Conservation (phyloP, 2,888 invertebrate genomes). For the Sceliomorpha sp. region DNA sequence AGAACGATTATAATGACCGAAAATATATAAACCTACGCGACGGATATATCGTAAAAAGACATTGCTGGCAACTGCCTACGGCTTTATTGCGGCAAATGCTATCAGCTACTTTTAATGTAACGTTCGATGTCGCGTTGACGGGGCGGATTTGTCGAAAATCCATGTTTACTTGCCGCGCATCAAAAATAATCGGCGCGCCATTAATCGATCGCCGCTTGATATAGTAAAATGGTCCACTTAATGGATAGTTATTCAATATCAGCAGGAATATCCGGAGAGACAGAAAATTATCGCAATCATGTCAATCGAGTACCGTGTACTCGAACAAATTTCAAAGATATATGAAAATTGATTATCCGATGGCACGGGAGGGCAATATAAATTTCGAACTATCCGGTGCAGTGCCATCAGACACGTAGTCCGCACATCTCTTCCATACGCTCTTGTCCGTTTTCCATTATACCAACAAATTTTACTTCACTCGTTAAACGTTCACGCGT, state of each 20-base stretch:
- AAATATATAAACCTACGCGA: too few species aligned
- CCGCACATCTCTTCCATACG: conserved; percentile 44
- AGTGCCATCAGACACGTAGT: conserved; percentile 45
- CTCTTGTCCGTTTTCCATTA: conserved; percentile 44
- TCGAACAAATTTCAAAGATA: conserved; percentile 56
- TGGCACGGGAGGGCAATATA: conserved; percentile 47
- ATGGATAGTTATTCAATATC: conserved; percentile 51
- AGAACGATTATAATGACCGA: too few species aligned
- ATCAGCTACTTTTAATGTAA: conserved; percentile 17
- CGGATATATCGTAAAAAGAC: not conserved
- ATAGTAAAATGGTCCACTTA: conserved; percentile 40
- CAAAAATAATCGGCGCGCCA: conserved; percentile 45
- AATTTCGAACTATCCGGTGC: conserved; percentile 50
- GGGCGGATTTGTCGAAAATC: conserved; percentile 31
- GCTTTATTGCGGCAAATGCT: conserved; percentile 8
- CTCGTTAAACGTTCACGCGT: too few species aligned
- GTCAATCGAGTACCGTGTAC: conserved; percentile 49
- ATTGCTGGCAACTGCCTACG: not conserved
- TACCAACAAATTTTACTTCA: too few species aligned
- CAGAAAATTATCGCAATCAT: conserved; percentile 54
- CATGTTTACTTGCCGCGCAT: conserved; percentile 39
- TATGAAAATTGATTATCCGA: conserved; percentile 56
- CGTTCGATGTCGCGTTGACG: conserved; percentile 12
- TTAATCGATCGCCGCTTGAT: conserved; percentile 36
- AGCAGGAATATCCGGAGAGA: conserved; percentile 44